Evolutionary conservation across 2,113 vertebrate species (phyloP), one percentile per base, ranked within the genome.

Genomic region (Charina bottae): DNA sequence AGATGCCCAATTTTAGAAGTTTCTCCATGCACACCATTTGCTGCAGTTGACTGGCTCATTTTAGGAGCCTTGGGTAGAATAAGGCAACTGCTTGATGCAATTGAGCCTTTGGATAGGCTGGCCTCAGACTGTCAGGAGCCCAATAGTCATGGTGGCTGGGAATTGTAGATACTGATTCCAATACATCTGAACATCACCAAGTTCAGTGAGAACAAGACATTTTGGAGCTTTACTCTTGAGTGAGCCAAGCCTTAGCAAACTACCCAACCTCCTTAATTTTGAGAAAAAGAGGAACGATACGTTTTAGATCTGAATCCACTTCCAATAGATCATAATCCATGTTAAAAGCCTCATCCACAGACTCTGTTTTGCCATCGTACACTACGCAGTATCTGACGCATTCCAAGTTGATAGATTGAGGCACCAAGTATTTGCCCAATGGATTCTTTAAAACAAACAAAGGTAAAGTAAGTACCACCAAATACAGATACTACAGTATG

Each of bases 371-470:
- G 0, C 92, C 94, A 85, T 99, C 98, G 9, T 99, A 99, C 6
- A 99, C 97, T 90, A 99, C 97, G 24, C 98, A 98, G 85, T 98
- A 96, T 1, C 94, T 96, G 96, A 98, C 97, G 24, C 96, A 98
- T 49, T 97, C 95, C 93, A 99, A 72, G 58, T 98, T 98, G 95
- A 98, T 87, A 0, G 95, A 89, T 23, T 96, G 94, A 0, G 98
- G 98, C 17, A 98, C 91, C n/a, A 98, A 62, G 24, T 98, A 98
- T 2, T 95, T 37, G 11, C 92, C 97, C 0, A 92, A 17, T 56
- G 93, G 92, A 90, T 96, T 96, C 99, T 99, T 53, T 58, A 87
- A 93, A 94, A 94, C 11, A 92, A 94, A 28, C 91, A 42, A 92
- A n/a, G n/a, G 54, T 55, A 86, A 86, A 56, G 37, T 78, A 42